Percentiles rank a stretch among this genome's conserved stretches.
Conservation (phyloP, 2,797 vertebrate genomes). For the Synaphobranchus kaupii region DNA sequence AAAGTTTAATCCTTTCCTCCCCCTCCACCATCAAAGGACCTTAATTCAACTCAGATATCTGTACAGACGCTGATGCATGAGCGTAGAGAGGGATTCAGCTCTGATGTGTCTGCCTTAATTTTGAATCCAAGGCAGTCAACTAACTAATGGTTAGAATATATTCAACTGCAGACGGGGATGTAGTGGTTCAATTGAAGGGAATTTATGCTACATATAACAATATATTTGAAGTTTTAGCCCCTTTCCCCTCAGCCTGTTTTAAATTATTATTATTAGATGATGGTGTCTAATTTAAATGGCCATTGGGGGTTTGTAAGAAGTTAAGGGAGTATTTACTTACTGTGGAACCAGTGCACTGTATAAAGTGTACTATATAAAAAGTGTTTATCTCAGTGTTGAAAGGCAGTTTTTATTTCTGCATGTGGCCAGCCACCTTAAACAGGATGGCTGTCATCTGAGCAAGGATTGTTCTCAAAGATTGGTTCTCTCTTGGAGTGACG, state of each 20-base stretch:
- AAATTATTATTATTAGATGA: no score
- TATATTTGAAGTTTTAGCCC: neutral
- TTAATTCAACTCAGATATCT: neutral
- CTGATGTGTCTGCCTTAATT: neutral
- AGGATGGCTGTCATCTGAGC: neutral
- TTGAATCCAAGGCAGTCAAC: neutral
- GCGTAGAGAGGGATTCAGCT: neutral
- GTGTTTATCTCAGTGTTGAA: neutral
- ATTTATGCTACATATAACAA: neutral
- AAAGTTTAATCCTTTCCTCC: conserved; percentile 1
- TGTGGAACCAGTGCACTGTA: neutral
- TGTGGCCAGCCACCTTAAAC: neutral
- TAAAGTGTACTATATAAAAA: neutral
- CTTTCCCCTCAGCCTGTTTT: neutral
- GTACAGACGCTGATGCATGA: neutral
- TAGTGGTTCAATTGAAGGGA: neutral
- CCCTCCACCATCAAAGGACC: neutral
- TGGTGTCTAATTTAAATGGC: no score
- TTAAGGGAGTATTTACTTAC: neutral
- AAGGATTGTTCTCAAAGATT: conserved; percentile 27
- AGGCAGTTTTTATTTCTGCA: neutral
- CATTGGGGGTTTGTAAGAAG: neutral
- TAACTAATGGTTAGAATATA: neutral
- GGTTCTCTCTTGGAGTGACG: conserved; percentile 43
- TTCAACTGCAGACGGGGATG: neutral